These are phyloP conservation scores for Numenius arquata DNA, from an alignment of 2,113 vertebrate genomes.

Conservation along the genomic window DNA sequence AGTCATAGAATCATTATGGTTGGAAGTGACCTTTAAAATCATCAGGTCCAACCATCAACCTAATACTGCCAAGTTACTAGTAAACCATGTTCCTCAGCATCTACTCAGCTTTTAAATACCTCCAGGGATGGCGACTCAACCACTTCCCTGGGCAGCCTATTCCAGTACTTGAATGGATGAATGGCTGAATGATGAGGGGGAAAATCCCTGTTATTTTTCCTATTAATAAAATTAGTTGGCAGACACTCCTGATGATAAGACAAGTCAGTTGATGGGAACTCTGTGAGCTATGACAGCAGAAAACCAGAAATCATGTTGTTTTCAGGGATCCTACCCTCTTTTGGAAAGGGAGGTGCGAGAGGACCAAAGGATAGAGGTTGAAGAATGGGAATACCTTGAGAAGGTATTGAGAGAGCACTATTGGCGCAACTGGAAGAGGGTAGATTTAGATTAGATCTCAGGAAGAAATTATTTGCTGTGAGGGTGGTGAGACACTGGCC, in stretches of 20 bases:
- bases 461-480: background rate
- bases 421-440: background rate
- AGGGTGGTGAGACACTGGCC: background rate
- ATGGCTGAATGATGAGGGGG: background rate
- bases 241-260: background rate
- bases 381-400: background rate
- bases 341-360: background rate
- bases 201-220: background rate
- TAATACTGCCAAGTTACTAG: background rate
- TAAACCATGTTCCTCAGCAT: background rate
- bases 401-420: background rate
- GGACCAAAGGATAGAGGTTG: no score
- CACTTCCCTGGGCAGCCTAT: background rate
- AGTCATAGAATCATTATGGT: background rate
- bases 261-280: background rate
- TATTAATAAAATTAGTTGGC: background rate
- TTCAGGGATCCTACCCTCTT: background rate
- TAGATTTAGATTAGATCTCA: background rate
- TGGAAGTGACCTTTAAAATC: background rate
- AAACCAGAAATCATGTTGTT: background rate
- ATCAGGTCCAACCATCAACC: background rate
- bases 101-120: background rate
- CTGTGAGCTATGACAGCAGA: background rate
- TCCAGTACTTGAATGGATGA: background rate
- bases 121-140: background rate